Conservation (phyloP, 2,888 invertebrate genomes). For the Agonopterix alstromeriana region DNA sequence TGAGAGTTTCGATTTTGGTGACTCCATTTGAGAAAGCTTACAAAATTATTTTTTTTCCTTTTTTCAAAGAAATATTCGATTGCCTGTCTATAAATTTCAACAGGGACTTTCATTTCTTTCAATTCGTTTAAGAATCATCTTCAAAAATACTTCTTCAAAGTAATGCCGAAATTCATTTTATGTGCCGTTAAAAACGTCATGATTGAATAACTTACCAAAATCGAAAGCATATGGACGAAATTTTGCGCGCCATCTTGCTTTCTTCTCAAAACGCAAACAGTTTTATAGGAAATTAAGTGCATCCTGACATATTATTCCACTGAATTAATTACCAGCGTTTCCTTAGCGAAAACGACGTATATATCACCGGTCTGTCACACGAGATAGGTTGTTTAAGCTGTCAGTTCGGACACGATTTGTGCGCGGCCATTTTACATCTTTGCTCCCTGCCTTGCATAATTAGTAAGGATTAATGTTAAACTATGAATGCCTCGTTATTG, state of each 20-base stretch:
- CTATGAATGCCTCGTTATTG: slow-evolving; percentile 65
- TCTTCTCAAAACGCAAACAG: slow-evolving; percentile 37
- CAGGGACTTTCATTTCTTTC: too few species aligned
- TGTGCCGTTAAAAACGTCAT: neutral
- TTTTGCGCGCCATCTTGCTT: slow-evolving; percentile 39
- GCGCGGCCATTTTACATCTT: slow-evolving; percentile 69
- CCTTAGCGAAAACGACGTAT: slow-evolving; percentile 51
- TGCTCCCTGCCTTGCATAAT: slow-evolving; percentile 70
- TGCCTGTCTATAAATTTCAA: too few species aligned
- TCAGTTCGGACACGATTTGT: slow-evolving; percentile 71
- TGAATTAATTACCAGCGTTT: slow-evolving; percentile 69
- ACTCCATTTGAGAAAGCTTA: slow-evolving; percentile 5
- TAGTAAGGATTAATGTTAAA: slow-evolving; percentile 69
- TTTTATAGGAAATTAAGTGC: slow-evolving; percentile 70
- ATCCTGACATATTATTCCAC: slow-evolving; percentile 67
- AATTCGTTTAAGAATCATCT: too few species aligned
- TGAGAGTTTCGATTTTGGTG: slow-evolving; percentile 35
- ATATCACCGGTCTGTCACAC: slow-evolving; percentile 69
- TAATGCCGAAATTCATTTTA: too few species aligned
- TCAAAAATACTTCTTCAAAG: too few species aligned
- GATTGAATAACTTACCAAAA: neutral
- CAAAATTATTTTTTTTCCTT: too few species aligned
- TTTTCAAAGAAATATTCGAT: too few species aligned
- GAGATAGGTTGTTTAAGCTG: slow-evolving; percentile 70
- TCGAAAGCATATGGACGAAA: slow-evolving; percentile 10